phyloP scores from a whole-genome alignment of 1,140 invertebrate genomes.

The Drosophila erecta region DNA sequence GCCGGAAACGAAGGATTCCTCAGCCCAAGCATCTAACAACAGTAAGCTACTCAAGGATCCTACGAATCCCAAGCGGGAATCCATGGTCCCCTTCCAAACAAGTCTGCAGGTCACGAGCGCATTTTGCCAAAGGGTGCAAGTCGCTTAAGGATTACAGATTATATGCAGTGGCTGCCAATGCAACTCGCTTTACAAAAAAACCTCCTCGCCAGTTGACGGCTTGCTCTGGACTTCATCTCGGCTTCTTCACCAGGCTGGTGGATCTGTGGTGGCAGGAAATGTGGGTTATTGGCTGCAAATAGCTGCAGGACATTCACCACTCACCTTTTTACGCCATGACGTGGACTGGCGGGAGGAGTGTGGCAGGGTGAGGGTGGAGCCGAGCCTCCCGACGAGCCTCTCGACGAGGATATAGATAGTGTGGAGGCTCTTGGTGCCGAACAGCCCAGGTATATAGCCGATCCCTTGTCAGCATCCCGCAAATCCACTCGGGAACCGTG shows the following conservation, averaged over 20 bases:
- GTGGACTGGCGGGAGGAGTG: slow-evolving; percentile 86
- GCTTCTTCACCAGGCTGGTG: slow-evolving; percentile 72
- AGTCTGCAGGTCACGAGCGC: slow-evolving; percentile 39
- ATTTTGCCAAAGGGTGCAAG: slow-evolving; percentile 22
- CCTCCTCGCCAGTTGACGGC: not conserved
- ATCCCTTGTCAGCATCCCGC: slow-evolving; percentile 86
- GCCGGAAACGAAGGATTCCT: slow-evolving; percentile 24
- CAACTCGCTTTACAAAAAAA: slow-evolving; percentile 4
- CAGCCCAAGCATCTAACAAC: slow-evolving; percentile 34
- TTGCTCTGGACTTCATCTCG: slow-evolving; percentile 61
- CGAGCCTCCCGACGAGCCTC: slow-evolving; percentile 84
- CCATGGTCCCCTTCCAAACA: slow-evolving; percentile 1
- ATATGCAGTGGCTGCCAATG: not conserved
- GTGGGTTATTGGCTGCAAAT: not conserved
- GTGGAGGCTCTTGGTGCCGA: slow-evolving; percentile 71
- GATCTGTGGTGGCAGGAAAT: slow-evolving; percentile 42
- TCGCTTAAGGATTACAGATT: slow-evolving; percentile 6
- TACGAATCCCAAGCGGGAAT: slow-evolving; percentile 3
- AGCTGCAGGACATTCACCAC: too few relatives aligned
- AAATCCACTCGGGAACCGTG: slow-evolving; percentile 89
- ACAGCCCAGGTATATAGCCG: slow-evolving; percentile 85
- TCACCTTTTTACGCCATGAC: slow-evolving; percentile 82
- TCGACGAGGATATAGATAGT: slow-evolving; percentile 67
- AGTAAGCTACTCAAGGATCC: slow-evolving; percentile 37
- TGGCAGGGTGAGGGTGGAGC: slow-evolving; percentile 87